Conservation (phyloP, 2,888 invertebrate genomes). For the Phortica okadai region DNA sequence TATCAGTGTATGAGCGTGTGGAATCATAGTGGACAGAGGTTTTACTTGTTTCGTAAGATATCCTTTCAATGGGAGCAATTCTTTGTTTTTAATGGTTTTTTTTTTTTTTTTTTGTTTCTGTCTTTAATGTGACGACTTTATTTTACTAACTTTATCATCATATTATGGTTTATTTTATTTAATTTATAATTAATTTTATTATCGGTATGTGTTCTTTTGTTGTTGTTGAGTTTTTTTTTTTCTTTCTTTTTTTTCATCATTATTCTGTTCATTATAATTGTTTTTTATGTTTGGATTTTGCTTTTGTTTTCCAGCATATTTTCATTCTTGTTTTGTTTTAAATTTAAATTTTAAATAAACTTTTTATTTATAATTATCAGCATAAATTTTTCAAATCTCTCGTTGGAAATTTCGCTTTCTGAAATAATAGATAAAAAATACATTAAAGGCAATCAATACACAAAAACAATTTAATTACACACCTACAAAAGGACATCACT, state of each 20-base stretch:
- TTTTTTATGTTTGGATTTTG: constrained; percentile 28
- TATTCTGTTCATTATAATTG: constrained; percentile 9
- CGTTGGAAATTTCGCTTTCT: constrained; percentile 75
- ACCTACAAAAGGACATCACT: constrained; percentile 84
- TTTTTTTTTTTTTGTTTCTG: constrained; percentile 36
- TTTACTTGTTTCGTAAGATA: constrained; percentile 4
- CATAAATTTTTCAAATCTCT: constrained; percentile 75
- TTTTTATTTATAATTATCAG: constrained; percentile 75
- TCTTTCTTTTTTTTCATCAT: constrained; percentile 41
- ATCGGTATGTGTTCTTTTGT: constrained; percentile 47
- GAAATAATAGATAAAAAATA: constrained; percentile 50
- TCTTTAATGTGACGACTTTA: constrained; percentile 59
- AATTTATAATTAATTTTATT: constrained; percentile 72
- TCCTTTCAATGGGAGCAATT: constrained; percentile 1
- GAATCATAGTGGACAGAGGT: constrained; percentile 15
- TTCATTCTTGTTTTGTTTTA: constrained; percentile 46
- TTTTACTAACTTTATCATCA: constrained; percentile 61
- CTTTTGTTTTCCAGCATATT: constrained; percentile 42
- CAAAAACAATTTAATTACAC: constrained; percentile 43
- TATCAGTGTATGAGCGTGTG: constrained; percentile 38
- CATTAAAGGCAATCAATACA: constrained; percentile 38
- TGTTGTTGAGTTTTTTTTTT: constrained; percentile 42
- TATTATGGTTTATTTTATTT: constrained; percentile 53
- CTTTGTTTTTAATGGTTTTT: constrained; percentile 11
- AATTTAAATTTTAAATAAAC: constrained; percentile 73